Conservation (phyloP, 2,113 vertebrate species). For the Melanotaenia duboulayi region DNA sequence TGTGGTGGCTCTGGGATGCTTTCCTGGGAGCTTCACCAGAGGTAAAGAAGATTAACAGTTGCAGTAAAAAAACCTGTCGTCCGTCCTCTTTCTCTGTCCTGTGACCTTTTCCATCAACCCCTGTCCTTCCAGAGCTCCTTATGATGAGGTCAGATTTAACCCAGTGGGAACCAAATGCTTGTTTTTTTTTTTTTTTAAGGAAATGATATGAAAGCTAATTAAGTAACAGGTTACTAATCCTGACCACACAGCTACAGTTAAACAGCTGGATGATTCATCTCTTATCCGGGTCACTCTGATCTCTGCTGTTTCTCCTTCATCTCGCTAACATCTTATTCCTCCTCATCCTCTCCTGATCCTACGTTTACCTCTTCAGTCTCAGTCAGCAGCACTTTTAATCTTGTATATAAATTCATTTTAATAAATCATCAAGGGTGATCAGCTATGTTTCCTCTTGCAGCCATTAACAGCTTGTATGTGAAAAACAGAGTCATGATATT, state of each 20-base stretch:
- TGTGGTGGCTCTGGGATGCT: slow-evolving; percentile 72
- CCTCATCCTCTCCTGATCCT: neutral
- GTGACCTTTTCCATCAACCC: neutral
- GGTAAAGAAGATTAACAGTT: slow-evolving; percentile 65
- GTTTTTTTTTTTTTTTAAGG: too few relatives aligned
- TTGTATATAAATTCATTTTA: too few relatives aligned
- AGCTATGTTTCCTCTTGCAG: too few relatives aligned
- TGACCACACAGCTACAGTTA: too few relatives aligned
- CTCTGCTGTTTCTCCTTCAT: slow-evolving; percentile 9
- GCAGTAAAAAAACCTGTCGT: slow-evolving; percentile 13
- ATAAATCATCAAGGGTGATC: too few relatives aligned
- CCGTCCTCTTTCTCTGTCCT: neutral
- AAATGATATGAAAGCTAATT: neutral
- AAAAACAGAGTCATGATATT: neutral
- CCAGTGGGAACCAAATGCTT: too few relatives aligned
- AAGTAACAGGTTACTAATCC: neutral
- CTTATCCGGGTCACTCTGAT: slow-evolving; percentile 28
- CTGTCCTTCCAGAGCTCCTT: neutral
- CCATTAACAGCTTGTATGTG: neutral
- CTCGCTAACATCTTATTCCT: neutral
- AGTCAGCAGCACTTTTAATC: too few relatives aligned
- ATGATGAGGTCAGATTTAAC: too few relatives aligned
- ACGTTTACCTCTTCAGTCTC: neutral
- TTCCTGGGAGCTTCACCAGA: slow-evolving; percentile 60
- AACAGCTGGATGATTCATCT: neutral